These are phyloP conservation scores for Drosophila punjabiensis DNA, from an alignment of 1,140 invertebrate genomes.

Conservation along the genomic window DNA sequence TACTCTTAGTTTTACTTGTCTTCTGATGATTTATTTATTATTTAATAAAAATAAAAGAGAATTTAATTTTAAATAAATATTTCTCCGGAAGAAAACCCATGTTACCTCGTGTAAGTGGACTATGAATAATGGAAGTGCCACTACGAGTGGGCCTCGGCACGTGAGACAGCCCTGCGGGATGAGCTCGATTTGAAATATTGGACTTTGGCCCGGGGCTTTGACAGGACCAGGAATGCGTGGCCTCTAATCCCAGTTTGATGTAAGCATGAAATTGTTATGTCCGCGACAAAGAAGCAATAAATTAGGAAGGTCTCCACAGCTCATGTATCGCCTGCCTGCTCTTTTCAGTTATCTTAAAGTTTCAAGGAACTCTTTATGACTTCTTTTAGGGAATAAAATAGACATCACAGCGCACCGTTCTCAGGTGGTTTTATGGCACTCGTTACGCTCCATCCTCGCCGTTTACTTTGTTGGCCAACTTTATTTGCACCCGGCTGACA, in stretches of 20 bases:
- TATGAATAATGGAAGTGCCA: constrained; percentile 60
- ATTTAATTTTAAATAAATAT: too few relatives aligned
- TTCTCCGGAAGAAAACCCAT: background rate
- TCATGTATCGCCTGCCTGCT: background rate
- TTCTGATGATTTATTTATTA: too few relatives aligned
- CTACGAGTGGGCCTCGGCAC: constrained; percentile 25
- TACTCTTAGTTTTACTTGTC: too few relatives aligned
- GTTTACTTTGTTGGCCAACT: constrained; percentile 67
- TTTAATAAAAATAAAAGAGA: too few relatives aligned
- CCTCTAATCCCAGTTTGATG: constrained; percentile 18
- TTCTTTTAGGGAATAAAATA: constrained; percentile 31
- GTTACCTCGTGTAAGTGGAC: constrained; percentile 21
- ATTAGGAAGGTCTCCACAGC: constrained; percentile 5
- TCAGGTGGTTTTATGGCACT: constrained; percentile 54
- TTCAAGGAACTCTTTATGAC: constrained; percentile 27
- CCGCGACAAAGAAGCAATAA: constrained; percentile 38
- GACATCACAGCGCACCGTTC: constrained; percentile 17
- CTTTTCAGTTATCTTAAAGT: constrained; percentile 19
- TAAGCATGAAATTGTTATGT: constrained; percentile 36
- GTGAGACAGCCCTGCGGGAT: constrained; percentile 10
- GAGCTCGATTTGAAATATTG: constrained; percentile 36
- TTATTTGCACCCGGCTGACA: constrained; percentile 64
- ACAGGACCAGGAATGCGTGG: background rate
- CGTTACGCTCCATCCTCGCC: constrained; percentile 42
- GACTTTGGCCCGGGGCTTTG: constrained; percentile 15